These are phyloP conservation scores for Sylvicapra grimmia DNA, from an alignment of 2,113 vertebrate genomes.

Conservation along the genomic window DNA sequence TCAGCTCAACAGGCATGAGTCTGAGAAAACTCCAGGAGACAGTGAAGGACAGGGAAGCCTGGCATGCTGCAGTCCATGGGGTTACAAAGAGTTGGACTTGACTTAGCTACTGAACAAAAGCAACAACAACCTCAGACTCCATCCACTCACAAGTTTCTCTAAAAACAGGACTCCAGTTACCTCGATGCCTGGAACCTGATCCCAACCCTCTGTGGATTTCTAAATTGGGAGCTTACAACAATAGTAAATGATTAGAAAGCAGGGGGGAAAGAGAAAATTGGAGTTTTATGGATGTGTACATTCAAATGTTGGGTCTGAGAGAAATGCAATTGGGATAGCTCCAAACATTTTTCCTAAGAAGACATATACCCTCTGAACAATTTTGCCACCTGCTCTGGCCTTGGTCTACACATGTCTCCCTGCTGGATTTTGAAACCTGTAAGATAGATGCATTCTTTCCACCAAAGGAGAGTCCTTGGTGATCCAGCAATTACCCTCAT, in stretches of 20 bases:
- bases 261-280: background rate
- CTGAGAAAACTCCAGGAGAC: background rate
- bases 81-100: background rate
- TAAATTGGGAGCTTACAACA: background rate
- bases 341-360: background rate
- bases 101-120: background rate
- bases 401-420: background rate
- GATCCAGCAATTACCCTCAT: fast-evolving
- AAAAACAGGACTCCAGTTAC: background rate
- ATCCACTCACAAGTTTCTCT: background rate
- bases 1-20: background rate
- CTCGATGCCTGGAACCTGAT: background rate
- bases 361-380: too few relatives aligned
- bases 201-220: background rate
- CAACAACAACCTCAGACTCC: background rate
- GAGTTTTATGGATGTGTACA: fast-evolving
- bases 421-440: background rate
- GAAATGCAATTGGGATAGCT: fast-evolving
- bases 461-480: background rate
- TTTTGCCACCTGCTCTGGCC: fast-evolving
- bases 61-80: background rate
- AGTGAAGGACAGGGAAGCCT: background rate
- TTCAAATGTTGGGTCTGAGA: background rate
- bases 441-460: background rate
- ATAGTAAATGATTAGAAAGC: fast-evolving